These are phyloP conservation scores for Phalacrocorax brasilianus DNA, from an alignment of 2,113 vertebrate genomes.

Conservation along the genomic window DNA sequence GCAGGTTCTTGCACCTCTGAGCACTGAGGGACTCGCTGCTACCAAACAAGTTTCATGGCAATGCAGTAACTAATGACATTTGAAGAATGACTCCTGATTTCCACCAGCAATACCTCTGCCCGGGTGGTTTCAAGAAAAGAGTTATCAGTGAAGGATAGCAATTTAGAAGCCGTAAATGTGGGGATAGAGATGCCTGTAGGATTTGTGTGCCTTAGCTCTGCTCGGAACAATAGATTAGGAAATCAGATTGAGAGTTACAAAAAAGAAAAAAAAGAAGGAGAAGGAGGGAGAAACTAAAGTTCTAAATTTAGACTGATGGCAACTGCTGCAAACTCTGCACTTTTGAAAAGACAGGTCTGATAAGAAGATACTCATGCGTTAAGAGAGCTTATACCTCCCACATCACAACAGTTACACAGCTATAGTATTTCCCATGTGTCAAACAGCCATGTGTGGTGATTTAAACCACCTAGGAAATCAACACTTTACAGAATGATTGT, in stretches of 20 bases:
- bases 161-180: background rate
- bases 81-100: conserved; percentile 18
- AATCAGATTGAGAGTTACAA: background rate
- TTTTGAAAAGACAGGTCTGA: background rate
- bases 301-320: background rate
- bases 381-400: background rate
- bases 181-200: background rate
- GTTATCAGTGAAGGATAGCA: background rate
- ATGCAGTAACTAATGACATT: background rate
- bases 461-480: background rate
- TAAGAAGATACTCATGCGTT: background rate
- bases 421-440: background rate
- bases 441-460: background rate
- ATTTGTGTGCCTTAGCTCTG: background rate
- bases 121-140: background rate
- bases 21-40: background rate
- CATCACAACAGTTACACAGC: background rate
- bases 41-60: background rate
- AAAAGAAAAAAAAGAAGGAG: background rate
- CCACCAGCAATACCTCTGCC: background rate
- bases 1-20: background rate
- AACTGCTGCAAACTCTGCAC: background rate
- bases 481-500: background rate
- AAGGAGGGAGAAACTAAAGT: background rate
- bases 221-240: background rate